Percentiles rank a stretch among this genome's conserved stretches.
phyloP scores from a whole-genome alignment of 2,888 invertebrate species.

The Cerastoderma edule region DNA sequence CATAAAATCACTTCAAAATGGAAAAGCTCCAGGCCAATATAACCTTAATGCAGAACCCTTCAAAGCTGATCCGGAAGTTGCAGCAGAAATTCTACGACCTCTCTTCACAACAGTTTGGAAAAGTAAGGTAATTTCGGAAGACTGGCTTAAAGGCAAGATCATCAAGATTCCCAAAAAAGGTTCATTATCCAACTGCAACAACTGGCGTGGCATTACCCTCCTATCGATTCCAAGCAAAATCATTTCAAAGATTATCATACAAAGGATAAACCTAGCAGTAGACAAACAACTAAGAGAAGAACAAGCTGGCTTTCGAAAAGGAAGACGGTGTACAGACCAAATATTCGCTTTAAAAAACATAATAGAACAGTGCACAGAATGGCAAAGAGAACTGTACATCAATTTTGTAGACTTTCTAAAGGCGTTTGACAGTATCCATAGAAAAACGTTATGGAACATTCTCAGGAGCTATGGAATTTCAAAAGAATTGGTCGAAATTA shows the following conservation, averaged over 20 bases:
- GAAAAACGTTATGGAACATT: neutral
- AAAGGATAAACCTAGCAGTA: too few relatives aligned
- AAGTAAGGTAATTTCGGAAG: too few relatives aligned
- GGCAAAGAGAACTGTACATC: too few relatives aligned
- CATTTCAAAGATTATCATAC: too few relatives aligned
- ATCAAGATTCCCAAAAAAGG: conserved; percentile 46
- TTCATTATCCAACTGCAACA: too few relatives aligned
- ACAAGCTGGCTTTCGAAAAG: conserved; percentile 40
- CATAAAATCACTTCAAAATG: conserved; percentile 30
- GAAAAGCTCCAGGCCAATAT: conserved; percentile 32
- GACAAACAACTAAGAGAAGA: too few relatives aligned
- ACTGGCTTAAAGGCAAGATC: too few relatives aligned
- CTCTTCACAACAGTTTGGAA: too few relatives aligned
- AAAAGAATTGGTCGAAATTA: neutral
- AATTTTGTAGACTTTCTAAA: conserved; percentile 47
- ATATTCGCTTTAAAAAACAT: too few relatives aligned
- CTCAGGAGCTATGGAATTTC: neutral
- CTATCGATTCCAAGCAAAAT: conserved; percentile 42
- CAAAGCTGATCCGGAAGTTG: conserved; percentile 28
- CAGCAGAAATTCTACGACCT: too few relatives aligned
- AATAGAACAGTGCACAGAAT: too few relatives aligned
- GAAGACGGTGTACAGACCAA: too few relatives aligned
- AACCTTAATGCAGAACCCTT: conserved; percentile 33
- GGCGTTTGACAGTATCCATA: conserved; percentile 44
- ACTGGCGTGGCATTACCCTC: conserved; percentile 38